Evolutionary conservation across 2,888 invertebrate species (phyloP), one percentile per base, ranked within the genome.

Genomic region (Helobdella robusta): DNA sequence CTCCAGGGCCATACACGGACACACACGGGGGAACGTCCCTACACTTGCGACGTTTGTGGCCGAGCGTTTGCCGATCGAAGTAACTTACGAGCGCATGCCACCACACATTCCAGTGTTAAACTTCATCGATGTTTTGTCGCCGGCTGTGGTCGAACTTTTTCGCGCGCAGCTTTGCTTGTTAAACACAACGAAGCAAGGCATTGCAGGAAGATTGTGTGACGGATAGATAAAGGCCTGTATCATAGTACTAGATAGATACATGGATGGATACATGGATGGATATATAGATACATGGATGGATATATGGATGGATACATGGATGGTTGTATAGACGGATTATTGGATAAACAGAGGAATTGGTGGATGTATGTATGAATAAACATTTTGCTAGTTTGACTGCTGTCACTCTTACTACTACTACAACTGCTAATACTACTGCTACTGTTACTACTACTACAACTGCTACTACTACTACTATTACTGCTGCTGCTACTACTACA

Each of bases 11-110:
- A 97, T 82, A 91, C 95, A 74, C 84, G 95, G 61, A 95, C 95
- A 0, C 95, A 97, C 81, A 95, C 95, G 0, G 95, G 94, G 0
- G 95, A 97, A 80, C 97, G 95, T 75, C 95, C 97, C 0, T 97
- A 95, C 83, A 87, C 88, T 64, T 97, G 95, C 80, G 88, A 87
- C 68, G 91, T 92, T 77, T 97, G 95, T 81, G 88, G 90, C 73
- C 85, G 95, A 40, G 92, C 94, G 0, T 97, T 97, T 80, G 95
- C 95, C 20, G 95, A 97, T 81, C 85, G 95, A 67, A 93, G 93
- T 44, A 97, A 97, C 81, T 83, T 97, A 66, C 84, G 95, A 48
- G 95, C 95, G 0, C 95, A 97, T 79, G 85, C 95, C 65, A 95
- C 95, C 80, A 97, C 95, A 1, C 95, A 97, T 80, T 92, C 92